These are phyloP conservation scores for Drosophila mettleri DNA, from an alignment of 2,888 invertebrate genomes.

Conservation along the genomic window DNA sequence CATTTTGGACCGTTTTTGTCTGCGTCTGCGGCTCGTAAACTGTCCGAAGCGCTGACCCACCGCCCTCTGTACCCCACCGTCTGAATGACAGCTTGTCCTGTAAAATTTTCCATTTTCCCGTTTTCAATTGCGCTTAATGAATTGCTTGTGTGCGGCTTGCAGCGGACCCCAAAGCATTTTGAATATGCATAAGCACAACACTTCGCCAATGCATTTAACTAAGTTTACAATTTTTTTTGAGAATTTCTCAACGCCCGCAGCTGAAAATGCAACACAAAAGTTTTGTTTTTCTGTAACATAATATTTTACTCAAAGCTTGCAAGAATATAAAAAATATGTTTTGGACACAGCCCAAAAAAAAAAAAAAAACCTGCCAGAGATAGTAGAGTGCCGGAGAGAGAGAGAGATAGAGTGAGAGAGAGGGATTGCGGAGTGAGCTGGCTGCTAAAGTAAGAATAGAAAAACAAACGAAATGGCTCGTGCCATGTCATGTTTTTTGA, in stretches of 20 bases:
- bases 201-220: slow-evolving; percentile 69
- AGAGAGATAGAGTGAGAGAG: background rate
- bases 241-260: slow-evolving; percentile 32
- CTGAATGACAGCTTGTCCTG: slow-evolving; percentile 20
- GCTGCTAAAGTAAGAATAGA: slow-evolving; percentile 56
- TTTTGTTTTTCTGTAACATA: slow-evolving; percentile 64
- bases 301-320: slow-evolving; percentile 75
- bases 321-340: slow-evolving; percentile 67
- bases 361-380: slow-evolving; percentile 9
- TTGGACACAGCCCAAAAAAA: slow-evolving; percentile 43
- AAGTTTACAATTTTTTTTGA: slow-evolving; percentile 38
- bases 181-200: slow-evolving; percentile 71
- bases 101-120: slow-evolving; percentile 54
- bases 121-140: slow-evolving; percentile 73
- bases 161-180: slow-evolving; percentile 45
- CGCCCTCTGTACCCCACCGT: background rate
- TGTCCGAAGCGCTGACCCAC: slow-evolving; percentile 39
- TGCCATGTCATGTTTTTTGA: slow-evolving; percentile 77
- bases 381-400: background rate
- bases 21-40: slow-evolving; percentile 80
- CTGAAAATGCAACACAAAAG: slow-evolving; percentile 55
- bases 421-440: slow-evolving; percentile 15
- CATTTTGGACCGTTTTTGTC: slow-evolving; percentile 54
- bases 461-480: slow-evolving; percentile 78
- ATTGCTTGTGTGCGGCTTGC: slow-evolving; percentile 69